Evolutionary conservation across 2,797 vertebrate genomes (phyloP).

Genomic region (Pseudomugil tenellus): DNA sequence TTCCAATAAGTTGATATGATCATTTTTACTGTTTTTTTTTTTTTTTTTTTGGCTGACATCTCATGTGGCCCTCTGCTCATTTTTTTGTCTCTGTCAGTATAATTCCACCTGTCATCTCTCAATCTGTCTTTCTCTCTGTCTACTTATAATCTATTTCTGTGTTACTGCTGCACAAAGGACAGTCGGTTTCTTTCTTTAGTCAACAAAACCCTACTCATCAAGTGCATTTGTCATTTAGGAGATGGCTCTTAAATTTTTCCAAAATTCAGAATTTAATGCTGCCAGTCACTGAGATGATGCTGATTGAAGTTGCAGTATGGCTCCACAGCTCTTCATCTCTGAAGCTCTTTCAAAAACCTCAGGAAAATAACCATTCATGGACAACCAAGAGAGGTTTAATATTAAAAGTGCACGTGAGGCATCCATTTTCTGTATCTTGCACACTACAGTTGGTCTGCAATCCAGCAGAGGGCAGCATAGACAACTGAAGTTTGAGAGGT

Average conservation of each 20-base stretch:
- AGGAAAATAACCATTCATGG: background rate
- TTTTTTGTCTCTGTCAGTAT: conserved; percentile 15
- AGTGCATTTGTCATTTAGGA: conserved; percentile 31
- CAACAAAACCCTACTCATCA: conserved; percentile 15
- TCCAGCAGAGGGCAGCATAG: conserved; percentile 73
- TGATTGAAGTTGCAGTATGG: conserved; percentile 7
- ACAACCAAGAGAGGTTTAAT: conserved; percentile 20
- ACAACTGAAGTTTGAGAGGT: conserved; percentile 21
- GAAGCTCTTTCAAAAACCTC: background rate
- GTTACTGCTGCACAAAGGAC: conserved; percentile 17
- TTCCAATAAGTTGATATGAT: conserved; percentile 27
- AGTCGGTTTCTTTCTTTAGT: conserved; percentile 32
- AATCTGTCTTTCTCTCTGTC: conserved; percentile 36
- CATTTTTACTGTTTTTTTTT: conserved; percentile 25
- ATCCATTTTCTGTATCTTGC: conserved; percentile 55
- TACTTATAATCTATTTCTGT: conserved; percentile 28
- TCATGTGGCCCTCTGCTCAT: conserved; percentile 19
- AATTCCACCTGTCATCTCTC: conserved; percentile 31
- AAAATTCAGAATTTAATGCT: conserved; percentile 14
- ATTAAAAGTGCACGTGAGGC: conserved; percentile 26
- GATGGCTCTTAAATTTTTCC: background rate
- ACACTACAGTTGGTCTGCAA: background rate
- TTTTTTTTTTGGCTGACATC: conserved; percentile 34
- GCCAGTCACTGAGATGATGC: background rate
- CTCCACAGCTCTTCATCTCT: conserved; percentile 9